Conservation (phyloP, 1,140 invertebrate genomes). For the Drosophila kanapiae region DNA sequence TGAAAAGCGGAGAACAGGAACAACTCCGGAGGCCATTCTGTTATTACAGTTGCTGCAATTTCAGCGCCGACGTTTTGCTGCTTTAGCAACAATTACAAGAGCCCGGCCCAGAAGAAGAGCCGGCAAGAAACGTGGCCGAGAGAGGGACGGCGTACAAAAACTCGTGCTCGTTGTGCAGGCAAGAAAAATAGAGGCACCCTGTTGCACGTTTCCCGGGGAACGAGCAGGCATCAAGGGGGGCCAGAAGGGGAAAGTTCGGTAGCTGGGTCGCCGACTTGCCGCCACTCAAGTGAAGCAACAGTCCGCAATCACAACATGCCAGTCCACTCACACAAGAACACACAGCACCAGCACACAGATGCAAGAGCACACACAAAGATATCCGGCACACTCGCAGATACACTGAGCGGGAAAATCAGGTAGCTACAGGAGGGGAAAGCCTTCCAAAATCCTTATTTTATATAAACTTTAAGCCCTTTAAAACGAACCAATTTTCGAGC, state of each 20-base stretch:
- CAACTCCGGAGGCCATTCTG: constrained; percentile 76
- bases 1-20: constrained; percentile 46
- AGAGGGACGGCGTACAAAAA: constrained; percentile 36
- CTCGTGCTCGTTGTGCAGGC: constrained; percentile 3
- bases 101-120: constrained; percentile 19
- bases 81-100: constrained; percentile 76
- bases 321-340: constrained; percentile 26
- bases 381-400: neutral
- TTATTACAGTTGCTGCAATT: constrained; percentile 81
- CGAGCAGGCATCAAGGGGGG: neutral
- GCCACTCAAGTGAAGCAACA: constrained; percentile 73
- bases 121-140: constrained; percentile 27
- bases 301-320: constrained; percentile 72
- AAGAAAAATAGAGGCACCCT: constrained; percentile 59
- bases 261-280: constrained; percentile 58
- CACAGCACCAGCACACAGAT: neutral
- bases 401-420: neutral
- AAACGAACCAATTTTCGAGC: no score
- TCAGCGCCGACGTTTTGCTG: constrained; percentile 64
- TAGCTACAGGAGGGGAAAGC: neutral
- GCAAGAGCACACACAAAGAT: constrained; percentile 3
- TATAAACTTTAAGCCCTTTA: neutral
- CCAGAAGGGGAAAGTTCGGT: constrained; percentile 9
- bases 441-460: no score
- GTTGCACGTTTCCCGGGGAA: constrained; percentile 37